These are phyloP conservation scores for Macaria liturata DNA, from an alignment of 2,888 invertebrate species.

Conservation along the genomic window DNA sequence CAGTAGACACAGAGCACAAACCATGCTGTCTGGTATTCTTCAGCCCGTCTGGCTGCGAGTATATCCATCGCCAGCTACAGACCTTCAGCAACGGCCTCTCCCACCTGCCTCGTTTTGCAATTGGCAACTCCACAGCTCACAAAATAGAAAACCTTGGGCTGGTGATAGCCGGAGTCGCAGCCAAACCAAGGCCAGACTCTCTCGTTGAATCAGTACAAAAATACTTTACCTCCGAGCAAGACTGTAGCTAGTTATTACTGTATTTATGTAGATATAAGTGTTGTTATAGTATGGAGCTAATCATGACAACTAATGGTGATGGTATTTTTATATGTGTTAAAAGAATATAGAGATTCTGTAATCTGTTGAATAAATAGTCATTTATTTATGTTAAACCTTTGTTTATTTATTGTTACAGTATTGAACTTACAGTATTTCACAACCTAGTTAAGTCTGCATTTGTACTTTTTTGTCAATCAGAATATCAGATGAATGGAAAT, in stretches of 20 bases:
- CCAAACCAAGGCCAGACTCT: constrained; percentile 58
- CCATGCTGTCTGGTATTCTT: constrained; percentile 72
- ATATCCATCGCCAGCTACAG: constrained; percentile 68
- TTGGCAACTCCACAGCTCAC: constrained; percentile 74
- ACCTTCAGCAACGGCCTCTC: constrained; percentile 65
- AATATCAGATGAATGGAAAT: too few relatives aligned
- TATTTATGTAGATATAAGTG: background rate
- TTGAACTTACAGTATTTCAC: too few relatives aligned
- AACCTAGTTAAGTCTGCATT: too few relatives aligned
- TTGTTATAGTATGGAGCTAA: background rate
- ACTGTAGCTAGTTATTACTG: constrained; percentile 34
- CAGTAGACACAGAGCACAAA: constrained; percentile 42
- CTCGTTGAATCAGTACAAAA: constrained; percentile 55
- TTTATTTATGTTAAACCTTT: constrained; percentile 7
- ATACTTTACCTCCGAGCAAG: constrained; percentile 52
- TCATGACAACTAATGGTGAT: constrained; percentile 29
- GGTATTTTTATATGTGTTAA: constrained; percentile 33
- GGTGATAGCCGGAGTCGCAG: constrained; percentile 70
- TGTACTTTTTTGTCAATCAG: too few relatives aligned
- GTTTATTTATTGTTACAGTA: background rate
- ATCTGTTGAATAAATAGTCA: constrained; percentile 15
- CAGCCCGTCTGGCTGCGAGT: constrained; percentile 74
- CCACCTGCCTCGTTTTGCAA: constrained; percentile 68
- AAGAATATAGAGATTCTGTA: constrained; percentile 4
- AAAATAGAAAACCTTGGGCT: constrained; percentile 71